Percentiles rank a stretch among this genome's conserved stretches.
phyloP scores from a whole-genome alignment of 1,140 invertebrate genomes.

The Drosophila littoralis region DNA sequence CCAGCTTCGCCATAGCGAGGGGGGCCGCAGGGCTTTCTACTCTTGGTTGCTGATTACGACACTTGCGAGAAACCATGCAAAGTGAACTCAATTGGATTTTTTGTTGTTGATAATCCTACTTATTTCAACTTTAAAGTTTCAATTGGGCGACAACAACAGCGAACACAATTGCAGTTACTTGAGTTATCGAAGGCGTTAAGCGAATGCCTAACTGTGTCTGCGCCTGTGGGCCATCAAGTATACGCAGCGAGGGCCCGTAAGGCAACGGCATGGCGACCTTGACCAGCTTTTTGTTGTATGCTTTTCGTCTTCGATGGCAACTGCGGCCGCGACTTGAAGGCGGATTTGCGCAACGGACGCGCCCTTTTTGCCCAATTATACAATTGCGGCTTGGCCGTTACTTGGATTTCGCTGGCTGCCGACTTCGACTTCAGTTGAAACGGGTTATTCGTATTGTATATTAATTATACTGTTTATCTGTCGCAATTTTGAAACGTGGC shows the following conservation, averaged over 20 bases:
- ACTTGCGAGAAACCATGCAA: slow-evolving; percentile 21
- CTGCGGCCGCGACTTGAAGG: slow-evolving; percentile 31
- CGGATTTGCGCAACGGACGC: slow-evolving; percentile 66
- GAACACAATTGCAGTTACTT: slow-evolving; percentile 6
- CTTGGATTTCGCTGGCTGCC: slow-evolving; percentile 12
- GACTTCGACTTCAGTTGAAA: slow-evolving; percentile 49
- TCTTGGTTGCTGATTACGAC: slow-evolving; percentile 16
- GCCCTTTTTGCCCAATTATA: slow-evolving; percentile 73
- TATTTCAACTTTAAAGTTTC: slow-evolving; percentile 10
- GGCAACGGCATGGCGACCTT: slow-evolving; percentile 53
- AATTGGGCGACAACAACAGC: slow-evolving; percentile 7
- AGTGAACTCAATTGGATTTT: slow-evolving; percentile 16
- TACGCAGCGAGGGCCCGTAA: slow-evolving; percentile 39
- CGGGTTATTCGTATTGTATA: slow-evolving; percentile 71
- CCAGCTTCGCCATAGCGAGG: not conserved
- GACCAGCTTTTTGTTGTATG: slow-evolving; percentile 56
- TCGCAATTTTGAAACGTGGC: slow-evolving; percentile 63
- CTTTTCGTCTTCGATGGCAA: slow-evolving; percentile 36
- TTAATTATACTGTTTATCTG: slow-evolving; percentile 75
- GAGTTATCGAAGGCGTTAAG: slow-evolving; percentile 32
- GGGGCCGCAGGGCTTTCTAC: slow-evolving; percentile 2
- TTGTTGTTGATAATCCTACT: slow-evolving; percentile 1
- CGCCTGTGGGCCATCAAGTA: slow-evolving; percentile 48
- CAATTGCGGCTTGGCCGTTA: slow-evolving; percentile 50
- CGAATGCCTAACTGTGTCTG: slow-evolving; percentile 39